phyloP scores from a whole-genome alignment of 2,888 invertebrate species.

The Peribatodes rhomboidaria region DNA sequence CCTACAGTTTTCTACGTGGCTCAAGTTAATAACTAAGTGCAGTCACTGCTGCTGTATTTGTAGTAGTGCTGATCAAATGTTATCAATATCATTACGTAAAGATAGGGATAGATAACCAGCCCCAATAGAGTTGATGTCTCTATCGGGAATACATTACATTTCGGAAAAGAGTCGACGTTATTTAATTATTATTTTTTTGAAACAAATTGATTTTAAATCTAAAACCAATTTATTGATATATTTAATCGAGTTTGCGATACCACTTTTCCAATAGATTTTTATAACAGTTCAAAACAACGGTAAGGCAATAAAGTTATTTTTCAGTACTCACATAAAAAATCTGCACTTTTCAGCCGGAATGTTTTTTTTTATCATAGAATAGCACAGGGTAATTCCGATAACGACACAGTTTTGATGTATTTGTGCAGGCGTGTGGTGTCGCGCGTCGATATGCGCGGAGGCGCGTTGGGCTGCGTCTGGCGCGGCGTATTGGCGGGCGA shows the following conservation, averaged over 20 bases:
- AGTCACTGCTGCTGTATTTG: neutral
- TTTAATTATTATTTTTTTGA: neutral
- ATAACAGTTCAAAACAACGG: neutral
- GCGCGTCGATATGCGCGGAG: conserved; percentile 71
- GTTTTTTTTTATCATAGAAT: conserved; percentile 1
- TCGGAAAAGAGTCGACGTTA: neutral
- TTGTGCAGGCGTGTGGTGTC: conserved; percentile 58
- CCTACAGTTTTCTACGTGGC: neutral
- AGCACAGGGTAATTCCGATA: conserved; percentile 25
- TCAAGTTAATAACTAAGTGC: neutral
- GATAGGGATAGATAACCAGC: conserved; percentile 15
- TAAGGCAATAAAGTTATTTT: neutral
- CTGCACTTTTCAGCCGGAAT: neutral
- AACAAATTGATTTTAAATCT: neutral
- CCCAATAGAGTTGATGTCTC: conserved; percentile 1
- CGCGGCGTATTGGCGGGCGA: conserved; percentile 69
- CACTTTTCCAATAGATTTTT: neutral
- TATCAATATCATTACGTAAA: conserved; percentile 19
- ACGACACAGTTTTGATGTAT: conserved; percentile 26
- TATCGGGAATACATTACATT: neutral
- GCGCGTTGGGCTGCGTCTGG: conserved; percentile 65
- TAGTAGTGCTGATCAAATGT: conserved; percentile 1
- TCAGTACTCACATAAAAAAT: conserved; percentile 27
- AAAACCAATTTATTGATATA: conserved; percentile 6
- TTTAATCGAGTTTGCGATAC: conserved; percentile 13